phyloP scores from a whole-genome alignment of 1,140 invertebrate species.

The Physella acuta region DNA sequence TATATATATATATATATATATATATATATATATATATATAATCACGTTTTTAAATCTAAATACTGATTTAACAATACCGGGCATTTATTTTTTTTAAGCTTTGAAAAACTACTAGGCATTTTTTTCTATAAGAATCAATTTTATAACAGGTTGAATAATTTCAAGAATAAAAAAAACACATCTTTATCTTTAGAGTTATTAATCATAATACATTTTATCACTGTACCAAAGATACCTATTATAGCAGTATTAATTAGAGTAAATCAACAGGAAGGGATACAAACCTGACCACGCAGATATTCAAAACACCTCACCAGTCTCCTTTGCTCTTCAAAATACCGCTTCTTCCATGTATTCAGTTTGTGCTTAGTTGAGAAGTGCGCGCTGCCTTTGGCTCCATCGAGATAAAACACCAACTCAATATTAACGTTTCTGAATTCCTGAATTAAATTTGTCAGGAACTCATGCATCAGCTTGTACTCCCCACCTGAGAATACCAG shows the following conservation, averaged over 20 bases:
- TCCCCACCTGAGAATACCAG: conserved; percentile 11
- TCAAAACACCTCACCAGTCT: neutral
- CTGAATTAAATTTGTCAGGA: neutral
- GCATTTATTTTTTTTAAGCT: no score
- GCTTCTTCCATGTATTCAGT: conserved; percentile 4
- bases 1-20: conserved; percentile 1
- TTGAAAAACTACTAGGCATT: no score
- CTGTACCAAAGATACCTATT: no score
- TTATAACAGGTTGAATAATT: no score
- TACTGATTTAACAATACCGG: neutral
- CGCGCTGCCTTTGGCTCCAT: conserved; percentile 18
- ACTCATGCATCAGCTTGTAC: neutral
- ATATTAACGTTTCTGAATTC: conserved; percentile 14
- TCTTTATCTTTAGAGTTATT: no score
- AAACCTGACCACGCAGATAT: conserved; percentile 1
- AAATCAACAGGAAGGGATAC: no score
- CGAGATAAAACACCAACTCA: conserved; percentile 19
- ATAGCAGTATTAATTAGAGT: no score
- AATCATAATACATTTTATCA: no score
- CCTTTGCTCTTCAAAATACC: neutral
- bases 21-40: neutral
- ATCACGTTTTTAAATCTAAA: neutral
- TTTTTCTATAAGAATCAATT: no score
- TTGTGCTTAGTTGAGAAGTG: neutral
- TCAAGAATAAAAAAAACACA: neutral